phyloP scores from a whole-genome alignment of 2,888 invertebrate species.

The Diaphora mendica region DNA sequence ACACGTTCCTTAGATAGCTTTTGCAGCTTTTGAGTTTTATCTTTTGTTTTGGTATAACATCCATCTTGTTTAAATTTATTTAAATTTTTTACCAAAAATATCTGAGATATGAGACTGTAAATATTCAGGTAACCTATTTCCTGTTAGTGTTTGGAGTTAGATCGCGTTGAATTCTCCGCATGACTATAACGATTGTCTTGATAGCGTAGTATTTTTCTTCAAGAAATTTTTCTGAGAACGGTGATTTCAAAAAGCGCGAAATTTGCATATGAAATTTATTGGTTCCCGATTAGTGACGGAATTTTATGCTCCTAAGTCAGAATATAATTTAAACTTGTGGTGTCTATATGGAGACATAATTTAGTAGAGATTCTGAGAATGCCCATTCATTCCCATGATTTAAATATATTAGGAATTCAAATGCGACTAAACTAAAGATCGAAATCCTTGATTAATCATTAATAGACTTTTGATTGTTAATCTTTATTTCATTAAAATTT shows the following conservation, averaged over 20 bases:
- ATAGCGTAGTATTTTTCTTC: slow-evolving; percentile 61
- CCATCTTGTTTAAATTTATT: slow-evolving; percentile 62
- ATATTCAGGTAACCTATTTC: slow-evolving; percentile 76
- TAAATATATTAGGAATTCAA: slow-evolving; percentile 72
- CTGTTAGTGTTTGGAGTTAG: slow-evolving; percentile 66
- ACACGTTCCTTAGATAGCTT: slow-evolving; percentile 48
- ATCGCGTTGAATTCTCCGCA: slow-evolving; percentile 67
- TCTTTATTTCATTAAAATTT: slow-evolving; percentile 60
- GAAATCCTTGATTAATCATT: slow-evolving; percentile 76
- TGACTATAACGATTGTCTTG: slow-evolving; percentile 60
- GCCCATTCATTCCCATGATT: slow-evolving; percentile 67
- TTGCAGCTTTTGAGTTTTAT: slow-evolving; percentile 52
- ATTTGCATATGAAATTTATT: slow-evolving; percentile 81
- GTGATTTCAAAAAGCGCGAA: slow-evolving; percentile 62
- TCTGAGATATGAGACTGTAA: slow-evolving; percentile 76
- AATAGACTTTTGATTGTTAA: slow-evolving; percentile 73
- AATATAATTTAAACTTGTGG: slow-evolving; percentile 77
- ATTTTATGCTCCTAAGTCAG: slow-evolving; percentile 73
- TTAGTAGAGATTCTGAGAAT: slow-evolving; percentile 74
- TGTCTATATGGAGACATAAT: slow-evolving; percentile 74
- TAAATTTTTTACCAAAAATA: slow-evolving; percentile 28
- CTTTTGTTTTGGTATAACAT: slow-evolving; percentile 59
- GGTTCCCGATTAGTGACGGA: slow-evolving; percentile 63
- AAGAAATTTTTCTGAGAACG: slow-evolving; percentile 66
- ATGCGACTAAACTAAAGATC: slow-evolving; percentile 57